Conservation (phyloP, 23 tunicate species). For the Ascidia mentula region DNA sequence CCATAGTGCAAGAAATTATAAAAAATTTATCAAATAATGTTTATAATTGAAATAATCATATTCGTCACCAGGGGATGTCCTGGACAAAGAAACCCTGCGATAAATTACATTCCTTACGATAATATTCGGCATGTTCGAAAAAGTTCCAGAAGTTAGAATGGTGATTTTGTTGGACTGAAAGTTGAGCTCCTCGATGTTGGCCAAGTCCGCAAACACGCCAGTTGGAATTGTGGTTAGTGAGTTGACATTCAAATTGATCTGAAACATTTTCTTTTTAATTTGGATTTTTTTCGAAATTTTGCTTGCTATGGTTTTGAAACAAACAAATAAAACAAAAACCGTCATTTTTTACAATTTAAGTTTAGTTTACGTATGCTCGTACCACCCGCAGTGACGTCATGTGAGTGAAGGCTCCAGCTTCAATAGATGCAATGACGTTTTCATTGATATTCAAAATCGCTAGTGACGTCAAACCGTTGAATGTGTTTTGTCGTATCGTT, state of each 20-base stretch:
- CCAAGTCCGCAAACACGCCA: constrained; percentile 48
- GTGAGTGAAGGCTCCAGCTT: constrained; percentile 54
- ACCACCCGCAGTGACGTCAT: constrained; percentile 61
- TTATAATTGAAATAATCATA: no score
- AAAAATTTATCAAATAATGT: no score
- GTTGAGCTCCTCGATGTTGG: constrained; percentile 55
- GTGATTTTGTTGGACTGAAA: constrained; percentile 63
- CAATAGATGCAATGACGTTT: constrained; percentile 45
- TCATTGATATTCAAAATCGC: constrained; percentile 44
- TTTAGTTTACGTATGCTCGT: no score
- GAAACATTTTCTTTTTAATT: no score
- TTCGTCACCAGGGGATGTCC: no score
- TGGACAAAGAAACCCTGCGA: no score
- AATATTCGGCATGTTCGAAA: constrained; percentile 43
- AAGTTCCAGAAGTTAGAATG: constrained; percentile 32
- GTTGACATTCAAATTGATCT: constrained; percentile 62
- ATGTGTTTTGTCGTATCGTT: constrained; percentile 33
- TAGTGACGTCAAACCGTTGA: constrained; percentile 56
- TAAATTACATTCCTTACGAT: constrained; percentile 15
- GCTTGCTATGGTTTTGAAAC: no score
- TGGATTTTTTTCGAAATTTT: no score
- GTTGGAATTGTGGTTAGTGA: constrained; percentile 36
- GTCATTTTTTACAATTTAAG: no score
- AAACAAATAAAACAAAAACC: no score
- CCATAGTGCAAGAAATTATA: no score